Evolutionary conservation across 1,140 invertebrate species (phyloP), one percentile per base, ranked within the genome.

Genomic region (Drosophila athabasca): DNA sequence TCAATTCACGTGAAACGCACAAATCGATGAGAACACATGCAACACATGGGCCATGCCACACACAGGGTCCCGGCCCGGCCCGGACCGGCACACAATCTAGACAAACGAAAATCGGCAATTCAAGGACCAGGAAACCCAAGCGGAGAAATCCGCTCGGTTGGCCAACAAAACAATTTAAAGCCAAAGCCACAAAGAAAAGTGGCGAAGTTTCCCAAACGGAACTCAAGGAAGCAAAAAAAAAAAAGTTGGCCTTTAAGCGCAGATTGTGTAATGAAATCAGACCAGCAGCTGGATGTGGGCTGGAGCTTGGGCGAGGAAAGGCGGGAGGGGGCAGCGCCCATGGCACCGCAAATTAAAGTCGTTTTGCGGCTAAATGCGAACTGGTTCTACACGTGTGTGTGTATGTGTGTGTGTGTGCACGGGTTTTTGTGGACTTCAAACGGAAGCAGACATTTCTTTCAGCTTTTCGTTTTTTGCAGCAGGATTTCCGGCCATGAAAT

Each of bases 211-310:
- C 44, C 58, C 39, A 62, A 67, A 62, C 60, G 57, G 75, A 82
- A 72, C 39, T 59, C 67, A 60, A 67, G 65, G 43, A 49, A 69
- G 65, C 57, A 19, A 55, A 58, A 50, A 44, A 50, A 44, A 67
- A 76, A 76, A 75, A 69, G 64, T 62, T 73, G 43, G 58, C 70
- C 62, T 73, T 72, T 61, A 76, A 69, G 75, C 74, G 55, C 69
- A 74, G 77, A 82, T 88, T 87, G 65, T 87, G 76, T 87, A 87
- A 87, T 87, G 75, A 87, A 87, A 87, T 87, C 82, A 69, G 74
- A 85, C 73, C 55, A 66, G 45, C 49, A 66, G 45, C 49, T 62
- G 19, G 57, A 44, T 22, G 45, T 53, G 48, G 53, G 17, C 6
- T 13, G 17, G 17, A 1, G 17, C n/a, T n/a, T 19, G 17, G 17